Conservation (phyloP, 1,140 invertebrate genomes). For the Drosophila simulans region DNA sequence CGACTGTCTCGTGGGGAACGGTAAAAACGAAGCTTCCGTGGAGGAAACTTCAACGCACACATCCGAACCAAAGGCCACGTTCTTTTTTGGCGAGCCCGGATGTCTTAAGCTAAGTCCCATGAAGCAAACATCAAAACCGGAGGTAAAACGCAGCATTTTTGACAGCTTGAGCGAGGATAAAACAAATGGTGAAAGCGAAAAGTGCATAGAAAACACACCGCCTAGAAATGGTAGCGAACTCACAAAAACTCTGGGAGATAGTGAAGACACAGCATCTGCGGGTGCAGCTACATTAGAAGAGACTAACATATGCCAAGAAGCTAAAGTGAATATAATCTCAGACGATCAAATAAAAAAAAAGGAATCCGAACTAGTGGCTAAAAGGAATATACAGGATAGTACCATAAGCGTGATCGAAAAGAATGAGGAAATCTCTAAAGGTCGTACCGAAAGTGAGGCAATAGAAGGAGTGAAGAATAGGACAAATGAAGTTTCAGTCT, state of each 20-base stretch:
- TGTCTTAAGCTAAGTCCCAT: constrained; percentile 83
- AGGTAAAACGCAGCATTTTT: constrained; percentile 68
- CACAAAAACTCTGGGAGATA: constrained; percentile 2
- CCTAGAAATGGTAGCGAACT: constrained; percentile 13
- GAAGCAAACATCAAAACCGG: constrained; percentile 63
- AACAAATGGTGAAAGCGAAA: constrained; percentile 60
- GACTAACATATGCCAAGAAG: background rate
- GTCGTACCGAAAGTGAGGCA: background rate
- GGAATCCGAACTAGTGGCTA: background rate
- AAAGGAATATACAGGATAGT: constrained; percentile 1
- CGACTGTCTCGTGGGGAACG: constrained; percentile 87
- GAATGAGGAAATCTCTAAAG: background rate
- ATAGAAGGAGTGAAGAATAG: background rate
- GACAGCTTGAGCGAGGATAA: constrained; percentile 59
- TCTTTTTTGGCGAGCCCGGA: constrained; percentile 85
- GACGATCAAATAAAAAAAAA: constrained; percentile 21
- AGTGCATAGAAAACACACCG: background rate
- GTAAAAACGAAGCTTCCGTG: constrained; percentile 51
- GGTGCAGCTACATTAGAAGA: constrained; percentile 15
- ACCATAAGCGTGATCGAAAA: constrained; percentile 33
- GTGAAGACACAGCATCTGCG: background rate
- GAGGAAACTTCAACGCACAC: constrained; percentile 29
- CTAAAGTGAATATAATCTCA: constrained; percentile 51
- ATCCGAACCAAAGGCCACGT: constrained; percentile 80
- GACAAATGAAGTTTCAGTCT: background rate